Evolutionary conservation across 2,113 vertebrate genomes (phyloP), one percentile per base, ranked within the genome.

Genomic region (Microtus richardsoni): DNA sequence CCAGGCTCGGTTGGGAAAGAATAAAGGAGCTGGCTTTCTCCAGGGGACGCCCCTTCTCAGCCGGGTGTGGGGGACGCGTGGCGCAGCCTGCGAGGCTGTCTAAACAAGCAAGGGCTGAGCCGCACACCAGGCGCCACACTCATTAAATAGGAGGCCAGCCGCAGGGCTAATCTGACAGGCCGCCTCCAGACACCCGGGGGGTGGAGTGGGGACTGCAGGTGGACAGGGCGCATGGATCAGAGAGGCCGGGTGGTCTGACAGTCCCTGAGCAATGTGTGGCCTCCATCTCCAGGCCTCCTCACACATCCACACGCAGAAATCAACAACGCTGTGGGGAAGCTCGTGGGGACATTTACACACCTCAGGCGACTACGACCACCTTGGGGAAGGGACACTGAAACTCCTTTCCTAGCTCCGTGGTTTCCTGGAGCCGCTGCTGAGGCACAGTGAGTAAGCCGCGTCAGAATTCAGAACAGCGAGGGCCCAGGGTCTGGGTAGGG

Each of bases 221-320:
- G 94, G 78, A 96, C 80, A 19, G 70, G 62, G 75, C 68, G 54
- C 77, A 22, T 5, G 26, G 89, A 95, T 91, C 68, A 0, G 24
- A 4, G 44, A 91, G 70, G 87, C 96, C 49, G 58, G 82, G 87
- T 97, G 95, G 97, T 97, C 97, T 87, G 49, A 79, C n/a, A 71
- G 92, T 83, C 70, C 80, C 4, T n/a, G 79, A 92, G 90, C 94
- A 96, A 88, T 9, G 41, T 28, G 13, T 36, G 16, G 66, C 80
- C 95, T 85, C 52, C 62, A 49, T 33, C 52, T 74, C 60, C 39
- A 7, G 0, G 36, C 52, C 86, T 91, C 89, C 60, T 60, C 60
- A 44, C 60, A 60, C 41, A 70, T 95, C 66, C 74, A 73, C 83
- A 54, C n/a, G 21, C 28, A 84, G 93, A 91, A 95, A 92, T 60